phyloP scores from a whole-genome alignment of 2,113 vertebrate genomes.

The Rhagologus leucostigma region DNA sequence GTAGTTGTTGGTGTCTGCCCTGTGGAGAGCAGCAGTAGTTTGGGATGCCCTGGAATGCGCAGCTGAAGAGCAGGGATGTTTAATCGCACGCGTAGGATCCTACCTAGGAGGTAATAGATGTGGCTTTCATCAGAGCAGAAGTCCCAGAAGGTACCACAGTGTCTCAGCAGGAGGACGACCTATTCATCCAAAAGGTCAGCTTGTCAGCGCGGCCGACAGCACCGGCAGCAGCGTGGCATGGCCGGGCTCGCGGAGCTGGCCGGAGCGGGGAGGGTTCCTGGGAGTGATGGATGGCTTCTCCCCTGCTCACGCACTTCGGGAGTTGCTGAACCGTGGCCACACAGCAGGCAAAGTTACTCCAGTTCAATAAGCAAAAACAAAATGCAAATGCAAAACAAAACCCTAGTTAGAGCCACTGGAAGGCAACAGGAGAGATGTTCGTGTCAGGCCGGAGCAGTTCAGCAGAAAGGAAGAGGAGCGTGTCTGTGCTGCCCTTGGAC shows the following conservation, averaged over 20 bases:
- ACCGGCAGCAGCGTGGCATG: neutral
- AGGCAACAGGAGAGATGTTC: neutral
- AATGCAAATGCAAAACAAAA: slow-evolving; percentile 11
- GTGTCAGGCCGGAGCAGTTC: neutral
- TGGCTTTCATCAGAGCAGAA: slow-evolving; percentile 36
- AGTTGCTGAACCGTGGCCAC: slow-evolving; percentile 21
- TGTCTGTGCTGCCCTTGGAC: neutral
- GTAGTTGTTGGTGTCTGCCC: neutral
- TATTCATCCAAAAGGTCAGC: slow-evolving; percentile 32
- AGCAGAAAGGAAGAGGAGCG: neutral
- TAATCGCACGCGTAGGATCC: accelerated
- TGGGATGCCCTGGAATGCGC: neutral
- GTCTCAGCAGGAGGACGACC: neutral
- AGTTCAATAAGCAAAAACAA: slow-evolving; percentile 21
- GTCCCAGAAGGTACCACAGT: neutral
- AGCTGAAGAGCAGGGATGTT: neutral
- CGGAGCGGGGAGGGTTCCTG: neutral
- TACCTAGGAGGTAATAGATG: neutral
- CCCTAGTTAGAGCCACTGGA: neutral
- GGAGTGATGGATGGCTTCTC: slow-evolving; percentile 43
- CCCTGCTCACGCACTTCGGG: neutral
- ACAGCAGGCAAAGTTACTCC: slow-evolving; percentile 11
- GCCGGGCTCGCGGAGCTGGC: neutral
- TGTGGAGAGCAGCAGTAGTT: neutral
- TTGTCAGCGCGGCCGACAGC: neutral